These are phyloP conservation scores for Chaetogeoica ovagalla DNA, from an alignment of 2,888 invertebrate species.

Conservation along the genomic window DNA sequence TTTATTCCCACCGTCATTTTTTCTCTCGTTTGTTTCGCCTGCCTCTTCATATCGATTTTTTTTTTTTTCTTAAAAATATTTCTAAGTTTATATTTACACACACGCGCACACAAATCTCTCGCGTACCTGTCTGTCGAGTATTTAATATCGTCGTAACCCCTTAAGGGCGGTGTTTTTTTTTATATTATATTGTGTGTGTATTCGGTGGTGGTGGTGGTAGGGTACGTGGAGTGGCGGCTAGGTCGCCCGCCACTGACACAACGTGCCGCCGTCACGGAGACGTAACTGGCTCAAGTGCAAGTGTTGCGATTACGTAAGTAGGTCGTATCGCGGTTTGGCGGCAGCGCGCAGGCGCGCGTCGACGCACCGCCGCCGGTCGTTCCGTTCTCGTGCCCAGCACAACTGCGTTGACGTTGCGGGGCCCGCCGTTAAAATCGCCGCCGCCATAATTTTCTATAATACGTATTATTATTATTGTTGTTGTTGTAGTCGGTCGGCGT, in stretches of 20 bases:
- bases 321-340: slow-evolving; percentile 54
- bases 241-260: slow-evolving; percentile 51
- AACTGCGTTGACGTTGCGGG: slow-evolving; percentile 50
- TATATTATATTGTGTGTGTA: no score
- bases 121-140: no score
- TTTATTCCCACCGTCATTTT: no score
- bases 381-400: slow-evolving; percentile 53
- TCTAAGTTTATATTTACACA: no score
- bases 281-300: slow-evolving; percentile 55
- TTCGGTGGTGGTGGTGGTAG: no score
- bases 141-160: not conserved
- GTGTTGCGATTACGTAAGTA: slow-evolving; percentile 55
- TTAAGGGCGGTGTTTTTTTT: not conserved
- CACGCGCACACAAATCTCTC: no score
- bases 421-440: not conserved
- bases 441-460: not conserved
- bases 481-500: no score
- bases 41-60: no score
- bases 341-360: slow-evolving; percentile 45
- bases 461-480: no score
- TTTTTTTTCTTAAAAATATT: no score
- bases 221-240: not conserved
- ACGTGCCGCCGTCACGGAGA: slow-evolving; percentile 51
- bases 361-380: slow-evolving; percentile 2
- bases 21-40: no score